Evolutionary conservation across 2,888 invertebrate species (phyloP), one percentile per base, ranked within the genome.

Genomic region (Philaethria dido): DNA sequence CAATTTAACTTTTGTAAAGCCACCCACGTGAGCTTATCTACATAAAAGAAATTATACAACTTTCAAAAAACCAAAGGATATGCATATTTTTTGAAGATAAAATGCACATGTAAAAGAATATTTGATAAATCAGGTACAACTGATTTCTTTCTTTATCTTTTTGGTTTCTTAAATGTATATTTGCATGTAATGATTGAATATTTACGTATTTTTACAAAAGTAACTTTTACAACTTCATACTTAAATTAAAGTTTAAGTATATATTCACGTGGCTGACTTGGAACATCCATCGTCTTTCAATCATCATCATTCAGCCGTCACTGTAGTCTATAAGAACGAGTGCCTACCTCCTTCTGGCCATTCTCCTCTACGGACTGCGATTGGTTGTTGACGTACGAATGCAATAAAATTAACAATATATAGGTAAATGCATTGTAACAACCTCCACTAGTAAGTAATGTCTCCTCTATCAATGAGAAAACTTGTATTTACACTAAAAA

Each of bases 311-410:
- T 72, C 88, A 84, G 78, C 69, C 82, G 72, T 82, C 75, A 73
- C 71, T 62, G 70, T 62, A 73, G 59, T 77, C 76, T 86, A 84
- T 82, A 83, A 85, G 86, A 88, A 83, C 83, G 81, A 84, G 80
- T 78, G 89, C 92, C 92, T 92, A 92, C 92, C 92, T 92, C 92
- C 85, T 84, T 92, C 77, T 88, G 92, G 86, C 92, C 92, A 88
- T 92, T 91, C 87, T 92, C 92, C 91, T 92, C 92, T 89, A 92
- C 90, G 84, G 92, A 89, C 92, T 92, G 92, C 92, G 90, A 88
- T 92, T 92, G 91, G 92, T 92, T 90, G 92, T 92, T 84, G 92
- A 86, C 90, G 92, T 86, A 92, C 87, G 92, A 92, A 92, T 92
- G 92, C 92, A 92, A 92, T 92, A 91, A 92, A 92, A 92, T 91